Evolutionary conservation across 2,797 vertebrate species (phyloP).

Genomic region (Coilia nasus): DNA sequence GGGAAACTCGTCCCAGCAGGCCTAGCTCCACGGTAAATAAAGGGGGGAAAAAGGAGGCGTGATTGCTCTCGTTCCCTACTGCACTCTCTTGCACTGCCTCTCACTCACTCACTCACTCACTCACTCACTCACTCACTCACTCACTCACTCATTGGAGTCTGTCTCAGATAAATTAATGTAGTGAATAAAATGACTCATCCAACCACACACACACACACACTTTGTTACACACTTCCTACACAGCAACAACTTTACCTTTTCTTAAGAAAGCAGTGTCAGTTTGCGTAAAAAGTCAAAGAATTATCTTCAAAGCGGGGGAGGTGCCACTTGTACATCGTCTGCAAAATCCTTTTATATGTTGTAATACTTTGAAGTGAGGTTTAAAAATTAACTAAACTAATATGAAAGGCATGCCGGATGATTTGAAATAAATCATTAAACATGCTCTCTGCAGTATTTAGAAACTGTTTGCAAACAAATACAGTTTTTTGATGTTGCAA

Average conservation of each 20-base stretch:
- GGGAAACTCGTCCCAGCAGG: constrained; percentile 39
- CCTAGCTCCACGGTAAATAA: constrained; percentile 41
- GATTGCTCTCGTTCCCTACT: constrained; percentile 40
- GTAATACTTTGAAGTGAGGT: not conserved
- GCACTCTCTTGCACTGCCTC: not conserved
- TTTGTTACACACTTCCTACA: not conserved
- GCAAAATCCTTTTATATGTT: not conserved
- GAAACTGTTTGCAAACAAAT: not conserved
- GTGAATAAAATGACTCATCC: not conserved
- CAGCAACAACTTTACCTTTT: not conserved
- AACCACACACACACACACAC: not conserved
- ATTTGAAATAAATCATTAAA: not conserved
- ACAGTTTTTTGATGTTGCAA: not conserved
- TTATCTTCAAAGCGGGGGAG: not conserved
- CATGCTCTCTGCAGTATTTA: not conserved
- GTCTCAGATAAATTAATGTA: not conserved
- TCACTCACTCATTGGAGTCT: not conserved
- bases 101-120: not conserved
- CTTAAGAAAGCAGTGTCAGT: not conserved
- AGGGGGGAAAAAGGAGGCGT: constrained; percentile 33
- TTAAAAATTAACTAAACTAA: not conserved
- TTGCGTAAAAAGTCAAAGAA: not conserved
- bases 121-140: not conserved
- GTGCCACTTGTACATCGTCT: not conserved
- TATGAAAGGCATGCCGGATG: not conserved